Conservation (phyloP, 2,113 vertebrate species). For the Rhinogobius similis region DNA sequence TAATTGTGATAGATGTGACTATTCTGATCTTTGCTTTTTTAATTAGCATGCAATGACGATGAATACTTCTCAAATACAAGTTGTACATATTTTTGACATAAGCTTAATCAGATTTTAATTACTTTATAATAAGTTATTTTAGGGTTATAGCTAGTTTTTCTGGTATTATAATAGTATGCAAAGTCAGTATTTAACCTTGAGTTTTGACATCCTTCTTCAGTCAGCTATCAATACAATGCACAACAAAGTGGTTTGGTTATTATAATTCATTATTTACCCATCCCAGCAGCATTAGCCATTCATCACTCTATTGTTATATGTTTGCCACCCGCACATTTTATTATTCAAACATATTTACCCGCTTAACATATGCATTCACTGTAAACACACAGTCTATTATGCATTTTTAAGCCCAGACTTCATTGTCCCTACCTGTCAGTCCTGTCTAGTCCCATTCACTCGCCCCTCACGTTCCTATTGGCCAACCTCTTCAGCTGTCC, state of each 20-base stretch:
- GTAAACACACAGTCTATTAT: background rate
- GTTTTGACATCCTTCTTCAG: too few species aligned
- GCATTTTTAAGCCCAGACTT: background rate
- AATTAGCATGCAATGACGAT: too few species aligned
- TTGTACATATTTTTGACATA: too few species aligned
- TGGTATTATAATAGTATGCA: background rate
- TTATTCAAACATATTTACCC: background rate
- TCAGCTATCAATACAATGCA: background rate
- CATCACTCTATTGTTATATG: too few species aligned
- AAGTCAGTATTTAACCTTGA: background rate
- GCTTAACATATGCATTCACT: background rate
- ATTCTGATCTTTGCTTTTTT: too few species aligned
- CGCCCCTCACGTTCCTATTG: slow-evolving; percentile 7
- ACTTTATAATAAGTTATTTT: background rate
- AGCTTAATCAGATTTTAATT: too few species aligned
- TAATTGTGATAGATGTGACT: too few species aligned
- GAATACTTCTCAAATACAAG: background rate
- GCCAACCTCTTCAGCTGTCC: slow-evolving; percentile 9
- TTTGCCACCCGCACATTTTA: background rate
- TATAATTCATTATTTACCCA: background rate
- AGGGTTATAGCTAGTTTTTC: background rate
- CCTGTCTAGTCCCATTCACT: background rate
- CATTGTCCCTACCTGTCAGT: background rate
- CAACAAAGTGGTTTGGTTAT: background rate
- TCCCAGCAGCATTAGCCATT: background rate